Evolutionary conservation across 2,888 invertebrate species (phyloP), one percentile per base, ranked within the genome.

Genomic region (Tromatobia lineatoria): DNA sequence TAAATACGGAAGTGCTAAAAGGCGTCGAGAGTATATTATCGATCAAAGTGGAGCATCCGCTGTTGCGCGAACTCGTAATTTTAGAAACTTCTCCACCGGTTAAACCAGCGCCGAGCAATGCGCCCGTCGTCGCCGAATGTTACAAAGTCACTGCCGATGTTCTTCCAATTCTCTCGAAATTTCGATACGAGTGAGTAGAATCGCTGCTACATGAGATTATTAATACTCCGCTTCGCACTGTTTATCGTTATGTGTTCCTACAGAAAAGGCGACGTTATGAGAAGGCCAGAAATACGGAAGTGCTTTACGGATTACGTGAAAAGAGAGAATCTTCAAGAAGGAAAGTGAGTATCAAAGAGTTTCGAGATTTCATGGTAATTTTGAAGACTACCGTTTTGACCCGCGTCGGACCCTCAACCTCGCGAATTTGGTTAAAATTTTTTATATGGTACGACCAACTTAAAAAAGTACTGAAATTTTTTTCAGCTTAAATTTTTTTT

Each of bases 21-120:
- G 98, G 98, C 34, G 97, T 98, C 54, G 97, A 97, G 91, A 97
- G 96, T 84, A 96, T 98, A 47, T 42, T 75, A 75, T 73, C 84
- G 82, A 87, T 90, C 15, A 67, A 93, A 91, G 86, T 85, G 70
- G 94, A 95, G 64, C 97, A 97, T 94, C 95, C 95, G 18, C 91
- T 94, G 75, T 88, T 95, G 79, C 92, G 91, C 87, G 90, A 93
- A 75, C 94, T 95, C 70, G 94, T 94, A 47, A 90, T 96, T 82
- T 86, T 70, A 8, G 93, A 93, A 84, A 59, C 71, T 59, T 42
- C 70, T 11, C 42, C 34, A 0, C 13, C 47, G 8, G 66, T 52
- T 20, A 88, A 89, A 75, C 82, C 89, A 20, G 74, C 82, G n/a
- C 87, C 90, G 38, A 95, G 94, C 90, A 90, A 89, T 85, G 95